A percentile compares a stretch with the other conserved stretches of the same genome.
Conservation (phyloP, 37 sponge, comb jelly and placozoan species). For the Amphimedon queenslandica region DNA sequence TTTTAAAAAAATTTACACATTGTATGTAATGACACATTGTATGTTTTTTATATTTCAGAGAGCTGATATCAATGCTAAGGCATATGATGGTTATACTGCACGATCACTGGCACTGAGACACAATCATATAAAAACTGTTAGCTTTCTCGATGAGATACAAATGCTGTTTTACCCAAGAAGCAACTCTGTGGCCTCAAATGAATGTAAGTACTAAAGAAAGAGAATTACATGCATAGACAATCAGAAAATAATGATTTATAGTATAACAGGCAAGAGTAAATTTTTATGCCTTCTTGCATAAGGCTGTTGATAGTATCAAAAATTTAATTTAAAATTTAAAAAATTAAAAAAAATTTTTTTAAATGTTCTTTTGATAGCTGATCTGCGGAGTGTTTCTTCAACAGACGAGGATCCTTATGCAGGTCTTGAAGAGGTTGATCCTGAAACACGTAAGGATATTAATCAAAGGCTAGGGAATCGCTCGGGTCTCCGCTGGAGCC, state of each 20-base stretch:
- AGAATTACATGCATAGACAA: too few species aligned
- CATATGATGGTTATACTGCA: constrained; percentile 65
- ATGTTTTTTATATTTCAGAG: constrained; percentile 39
- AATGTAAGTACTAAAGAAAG: constrained; percentile 2
- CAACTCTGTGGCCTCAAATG: neutral
- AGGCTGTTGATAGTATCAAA: too few species aligned
- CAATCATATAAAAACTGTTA: constrained; percentile 70
- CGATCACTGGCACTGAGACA: constrained; percentile 58
- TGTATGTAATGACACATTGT: too few species aligned
- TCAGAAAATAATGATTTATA: too few species aligned
- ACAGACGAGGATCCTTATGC: neutral
- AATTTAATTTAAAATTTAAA: too few species aligned
- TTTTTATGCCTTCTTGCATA: too few species aligned
- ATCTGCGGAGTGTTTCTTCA: neutral
- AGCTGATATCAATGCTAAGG: constrained; percentile 38
- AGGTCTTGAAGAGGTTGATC: constrained; percentile 3
- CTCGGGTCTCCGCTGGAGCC: constrained; percentile 28
- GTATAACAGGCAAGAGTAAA: too few species aligned
- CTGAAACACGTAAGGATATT: neutral
- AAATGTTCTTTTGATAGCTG: neutral
- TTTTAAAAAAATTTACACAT: too few species aligned
- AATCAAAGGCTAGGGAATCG: neutral
- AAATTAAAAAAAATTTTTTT: neutral
- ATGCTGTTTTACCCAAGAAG: neutral
- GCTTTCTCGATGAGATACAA: constrained; percentile 61